Percentiles rank a stretch among this genome's conserved stretches.
Conservation (phyloP, 2,888 invertebrate species). For the Stenolophus ochropezus region DNA sequence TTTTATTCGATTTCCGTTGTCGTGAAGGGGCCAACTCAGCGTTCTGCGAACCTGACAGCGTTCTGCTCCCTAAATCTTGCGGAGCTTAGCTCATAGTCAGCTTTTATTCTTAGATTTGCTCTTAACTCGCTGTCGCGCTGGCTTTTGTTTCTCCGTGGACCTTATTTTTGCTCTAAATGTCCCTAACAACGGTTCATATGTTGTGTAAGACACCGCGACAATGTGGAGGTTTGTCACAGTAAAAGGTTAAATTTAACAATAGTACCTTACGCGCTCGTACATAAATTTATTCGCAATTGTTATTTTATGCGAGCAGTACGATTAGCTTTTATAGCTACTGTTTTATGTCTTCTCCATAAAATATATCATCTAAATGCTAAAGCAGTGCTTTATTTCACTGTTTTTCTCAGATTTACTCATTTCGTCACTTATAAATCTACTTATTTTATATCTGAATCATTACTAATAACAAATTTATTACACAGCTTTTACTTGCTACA, state of each 20-base stretch:
- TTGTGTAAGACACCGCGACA: too few relatives aligned
- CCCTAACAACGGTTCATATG: background rate
- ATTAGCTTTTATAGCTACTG: too few relatives aligned
- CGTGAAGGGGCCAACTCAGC: slow-evolving; percentile 19
- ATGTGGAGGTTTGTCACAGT: background rate
- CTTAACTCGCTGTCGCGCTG: background rate
- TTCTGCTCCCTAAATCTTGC: slow-evolving; percentile 9
- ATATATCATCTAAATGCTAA: background rate
- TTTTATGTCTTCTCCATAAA: too few relatives aligned
- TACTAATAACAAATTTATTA: too few relatives aligned
- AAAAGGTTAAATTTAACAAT: too few relatives aligned
- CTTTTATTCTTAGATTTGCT: slow-evolving; percentile 27
- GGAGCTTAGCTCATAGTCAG: slow-evolving; percentile 29
- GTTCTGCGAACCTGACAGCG: slow-evolving; percentile 16
- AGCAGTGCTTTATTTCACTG: background rate
- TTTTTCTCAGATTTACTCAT: too few relatives aligned
- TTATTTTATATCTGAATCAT: too few relatives aligned
- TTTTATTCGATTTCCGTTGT: slow-evolving; percentile 28
- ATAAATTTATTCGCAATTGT: too few relatives aligned
- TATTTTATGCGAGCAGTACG: too few relatives aligned
- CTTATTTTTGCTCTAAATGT: background rate
- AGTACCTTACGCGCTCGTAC: too few relatives aligned
- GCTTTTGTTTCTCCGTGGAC: background rate
- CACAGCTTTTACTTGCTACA: too few relatives aligned
- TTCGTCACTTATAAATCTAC: too few relatives aligned